Base-by-base conservation (phyloP, 2,888 invertebrate genomes). In the Steinernema scapterisci region DNA sequence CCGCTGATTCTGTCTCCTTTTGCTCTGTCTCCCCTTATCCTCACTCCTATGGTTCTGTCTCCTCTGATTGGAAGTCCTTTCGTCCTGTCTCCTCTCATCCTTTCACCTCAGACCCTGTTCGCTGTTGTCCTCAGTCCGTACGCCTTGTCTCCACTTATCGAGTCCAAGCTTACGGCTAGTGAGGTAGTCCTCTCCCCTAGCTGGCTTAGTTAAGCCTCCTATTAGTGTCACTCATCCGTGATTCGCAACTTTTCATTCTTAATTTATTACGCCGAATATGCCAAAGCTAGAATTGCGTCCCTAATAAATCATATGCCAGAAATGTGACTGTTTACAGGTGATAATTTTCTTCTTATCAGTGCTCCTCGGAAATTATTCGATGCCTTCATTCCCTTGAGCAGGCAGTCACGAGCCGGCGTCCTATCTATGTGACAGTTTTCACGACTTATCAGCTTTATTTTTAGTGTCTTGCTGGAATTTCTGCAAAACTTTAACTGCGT, bases 111-210 rank as follows among this genome's bases (percentile, higher is more conserved):
- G 73, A 79, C 79, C 23, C 78, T 86, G 31, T 86, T 85, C 73
- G 86, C 85, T 27, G 79, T 86, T 21, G 84, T 86, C 0, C 76
- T 86, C 13, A 83, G 83, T 6, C 86, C 86, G 6, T 84, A 86
- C 70, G 86, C 86, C 0, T 74, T 86, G 9, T 84, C 84, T 11
- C 86, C 86, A 23, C 70, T 86, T 38, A 76, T 86, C 23, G 83
- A 84, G 72, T 82, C 82, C 9, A 85, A 86, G 75, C 79, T 86
- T 43, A 82, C 81, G 43, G 83, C 81, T 5, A 78, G 85, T 19
- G 83, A 85, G 73, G 81, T 86, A n/a, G 80, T 86, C 1, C 74
- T 86, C 1, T 85, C 84, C 9, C 86, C 86, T 31, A 83, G 83
- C 72, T 86, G 82, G 82, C 80, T 86, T 6, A 83, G 83, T 72